These are phyloP conservation scores for Trididemnum clinides DNA, from an alignment of 23 tunicate genomes.

Conservation along the genomic window DNA sequence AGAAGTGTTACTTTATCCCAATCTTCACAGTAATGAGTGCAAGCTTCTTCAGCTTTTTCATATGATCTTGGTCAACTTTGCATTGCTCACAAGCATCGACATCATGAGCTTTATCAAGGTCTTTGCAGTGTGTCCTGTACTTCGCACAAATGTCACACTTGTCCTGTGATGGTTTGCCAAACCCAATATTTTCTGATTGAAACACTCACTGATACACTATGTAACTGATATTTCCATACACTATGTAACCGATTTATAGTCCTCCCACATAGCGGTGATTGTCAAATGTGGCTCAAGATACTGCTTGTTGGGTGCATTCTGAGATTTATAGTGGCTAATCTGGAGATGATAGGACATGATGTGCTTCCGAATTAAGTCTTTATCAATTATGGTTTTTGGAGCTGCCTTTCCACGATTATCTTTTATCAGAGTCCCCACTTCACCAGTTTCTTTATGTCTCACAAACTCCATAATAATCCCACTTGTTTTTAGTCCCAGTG, in stretches of 20 bases:
- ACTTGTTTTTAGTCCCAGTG: background rate
- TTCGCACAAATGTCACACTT: background rate
- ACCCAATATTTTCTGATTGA: background rate
- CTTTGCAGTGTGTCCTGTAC: background rate
- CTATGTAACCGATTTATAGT: background rate
- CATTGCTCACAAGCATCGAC: background rate
- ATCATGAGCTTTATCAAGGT: background rate
- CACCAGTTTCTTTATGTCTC: background rate
- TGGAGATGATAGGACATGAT: slow-evolving; percentile 1
- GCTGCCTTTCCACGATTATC: slow-evolving; percentile 1
- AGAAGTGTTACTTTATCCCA: too few relatives aligned
- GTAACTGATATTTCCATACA: background rate
- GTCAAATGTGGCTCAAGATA: slow-evolving; percentile 18
- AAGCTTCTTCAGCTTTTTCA: too few relatives aligned
- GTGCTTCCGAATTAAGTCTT: background rate
- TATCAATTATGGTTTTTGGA: background rate
- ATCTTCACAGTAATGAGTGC: too few relatives aligned
- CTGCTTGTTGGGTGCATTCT: background rate
- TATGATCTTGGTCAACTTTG: background rate
- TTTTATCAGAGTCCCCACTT: background rate
- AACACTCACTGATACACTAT: background rate
- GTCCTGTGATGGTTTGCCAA: background rate
- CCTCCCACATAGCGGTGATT: slow-evolving; percentile 3
- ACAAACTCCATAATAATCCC: background rate
- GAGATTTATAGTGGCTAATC: background rate